A percentile compares a stretch with the other conserved stretches of the same genome.
These are phyloP conservation scores for Drosophila chauvacae DNA, from an alignment of 1,140 invertebrate genomes.

Conservation along the genomic window DNA sequence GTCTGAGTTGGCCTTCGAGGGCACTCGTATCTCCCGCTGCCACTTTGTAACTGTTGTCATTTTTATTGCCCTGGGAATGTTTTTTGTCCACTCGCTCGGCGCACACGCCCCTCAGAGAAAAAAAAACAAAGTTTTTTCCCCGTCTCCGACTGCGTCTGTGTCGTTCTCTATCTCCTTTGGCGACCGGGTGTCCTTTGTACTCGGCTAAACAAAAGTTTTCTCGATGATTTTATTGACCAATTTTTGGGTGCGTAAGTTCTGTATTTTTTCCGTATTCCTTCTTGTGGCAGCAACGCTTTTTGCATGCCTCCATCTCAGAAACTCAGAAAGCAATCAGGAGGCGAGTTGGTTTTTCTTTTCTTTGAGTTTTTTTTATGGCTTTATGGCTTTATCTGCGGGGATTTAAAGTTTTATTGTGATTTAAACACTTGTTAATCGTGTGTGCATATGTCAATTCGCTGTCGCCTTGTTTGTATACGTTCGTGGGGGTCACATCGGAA, in stretches of 20 bases:
- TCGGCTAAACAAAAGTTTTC: constrained; percentile 73
- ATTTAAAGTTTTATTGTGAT: constrained; percentile 83
- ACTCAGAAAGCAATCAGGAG: constrained; percentile 34
- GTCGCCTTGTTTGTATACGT: constrained; percentile 47
- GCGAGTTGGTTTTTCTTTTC: constrained; percentile 41
- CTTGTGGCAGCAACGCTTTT: constrained; percentile 51
- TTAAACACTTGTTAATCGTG: constrained; percentile 83
- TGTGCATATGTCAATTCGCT: constrained; percentile 72
- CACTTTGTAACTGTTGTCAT: constrained; percentile 83
- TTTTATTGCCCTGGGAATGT: constrained; percentile 83
- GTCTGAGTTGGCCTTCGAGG: constrained; percentile 57
- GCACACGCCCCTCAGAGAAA: constrained; percentile 60
- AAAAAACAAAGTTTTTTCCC: constrained; percentile 32
- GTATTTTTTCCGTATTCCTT: constrained; percentile 37
- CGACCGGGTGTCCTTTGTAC: constrained; percentile 74
- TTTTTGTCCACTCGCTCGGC: constrained; percentile 67
- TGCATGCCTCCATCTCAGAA: constrained; percentile 54
- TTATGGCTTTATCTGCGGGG: constrained; percentile 76
- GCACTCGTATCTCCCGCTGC: constrained; percentile 66
- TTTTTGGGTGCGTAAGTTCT: constrained; percentile 79
- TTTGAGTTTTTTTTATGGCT: constrained; percentile 67
- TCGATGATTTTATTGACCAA: constrained; percentile 83
- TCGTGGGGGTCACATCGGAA: constrained; percentile 18
- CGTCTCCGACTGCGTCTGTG: constrained; percentile 7
- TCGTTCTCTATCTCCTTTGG: constrained; percentile 16